A percentile compares a stretch with the other conserved stretches of the same genome.
phyloP scores from a whole-genome alignment of 2,888 invertebrate genomes.

The Campoletis raptor region DNA sequence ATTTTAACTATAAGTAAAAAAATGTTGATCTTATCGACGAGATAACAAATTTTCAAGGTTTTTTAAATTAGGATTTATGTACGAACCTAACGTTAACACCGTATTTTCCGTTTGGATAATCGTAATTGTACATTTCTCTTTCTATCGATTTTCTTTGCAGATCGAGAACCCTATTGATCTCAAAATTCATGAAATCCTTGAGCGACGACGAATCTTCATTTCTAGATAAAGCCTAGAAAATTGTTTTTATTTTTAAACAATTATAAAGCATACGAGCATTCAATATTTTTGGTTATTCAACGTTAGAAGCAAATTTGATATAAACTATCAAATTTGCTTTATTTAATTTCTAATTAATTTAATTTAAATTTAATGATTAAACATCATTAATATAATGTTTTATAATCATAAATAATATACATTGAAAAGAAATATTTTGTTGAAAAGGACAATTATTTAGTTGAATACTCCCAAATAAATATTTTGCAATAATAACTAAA shows the following conservation, averaged over 20 bases:
- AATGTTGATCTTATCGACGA: not conserved
- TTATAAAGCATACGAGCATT: not conserved
- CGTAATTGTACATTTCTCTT: slow-evolving; percentile 87
- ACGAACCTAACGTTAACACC: slow-evolving; percentile 85
- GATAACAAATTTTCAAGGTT: not conserved
- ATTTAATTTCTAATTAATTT: too few relatives aligned
- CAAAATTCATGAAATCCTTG: slow-evolving; percentile 78
- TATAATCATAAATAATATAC: too few relatives aligned
- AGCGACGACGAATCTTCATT: slow-evolving; percentile 4
- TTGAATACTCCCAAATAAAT: too few relatives aligned
- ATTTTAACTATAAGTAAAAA: not conserved
- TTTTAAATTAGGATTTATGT: not conserved
- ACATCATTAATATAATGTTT: too few relatives aligned
- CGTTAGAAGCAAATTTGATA: not conserved
- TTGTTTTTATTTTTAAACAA: not conserved
- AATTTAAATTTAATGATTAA: too few relatives aligned
- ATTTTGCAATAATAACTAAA: not conserved
- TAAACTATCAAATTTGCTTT: too few relatives aligned
- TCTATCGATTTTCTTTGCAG: slow-evolving; percentile 86
- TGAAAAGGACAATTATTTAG: too few relatives aligned
- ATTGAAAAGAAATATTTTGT: too few relatives aligned
- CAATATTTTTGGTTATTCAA: not conserved
- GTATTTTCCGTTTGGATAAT: slow-evolving; percentile 87
- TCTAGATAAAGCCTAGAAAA: slow-evolving; percentile 71
- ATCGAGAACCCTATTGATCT: slow-evolving; percentile 87